Evolutionary conservation across 2,113 vertebrate genomes (phyloP), one percentile per base, ranked within the genome.

Genomic region (Hypomesus transpacificus): DNA sequence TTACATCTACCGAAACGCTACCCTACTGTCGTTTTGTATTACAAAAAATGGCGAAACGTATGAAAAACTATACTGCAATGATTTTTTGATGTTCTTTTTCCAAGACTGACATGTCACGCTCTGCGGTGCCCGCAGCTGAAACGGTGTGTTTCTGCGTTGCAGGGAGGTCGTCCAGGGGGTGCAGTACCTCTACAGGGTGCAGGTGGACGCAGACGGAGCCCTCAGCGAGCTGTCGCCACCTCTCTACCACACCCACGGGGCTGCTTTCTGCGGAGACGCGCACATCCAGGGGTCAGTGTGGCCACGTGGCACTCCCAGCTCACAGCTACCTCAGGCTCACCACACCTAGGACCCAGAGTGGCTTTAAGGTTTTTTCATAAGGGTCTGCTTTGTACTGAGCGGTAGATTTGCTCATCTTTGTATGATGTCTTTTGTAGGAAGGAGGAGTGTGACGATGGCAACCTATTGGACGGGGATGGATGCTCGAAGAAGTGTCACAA

Each of bases 371-470:
- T 9, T 46, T 39, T 46, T 46, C 39, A 46, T 11, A 13, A 46
- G 9, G 9, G 39, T 46, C 39, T 46, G 39, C 39, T 8, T 46
- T 46, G 39, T 7, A 46, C 39, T 7, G 39, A 13, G 39, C 39
- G 3, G 39, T 46, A 46, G 39, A 2, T 39, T 14, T 26, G 14
- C 14, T n/a, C 28, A 21, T 22, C 52, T 3, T 16, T 53, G 13
- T 11, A 69, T 24, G 28, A 21, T 51, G 52, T 26, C 31, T 54
- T 11, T 11, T 78, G 20, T 62, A 98, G 96, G 87, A 89, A 84
- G 24, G 96, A 99, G 68, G 92, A 95, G 73, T 99, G 97, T 18
- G 97, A 99, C 66, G 96, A 98, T 69, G 91, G 91, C 18, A 93
- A 95, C 77, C 89, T 97, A 68, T 28, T 96, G 85, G 94, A 93